Evolutionary conservation across 1,140 invertebrate genomes (phyloP), one percentile per base, ranked within the genome.

Genomic region (Drosophila pallidifrons): DNA sequence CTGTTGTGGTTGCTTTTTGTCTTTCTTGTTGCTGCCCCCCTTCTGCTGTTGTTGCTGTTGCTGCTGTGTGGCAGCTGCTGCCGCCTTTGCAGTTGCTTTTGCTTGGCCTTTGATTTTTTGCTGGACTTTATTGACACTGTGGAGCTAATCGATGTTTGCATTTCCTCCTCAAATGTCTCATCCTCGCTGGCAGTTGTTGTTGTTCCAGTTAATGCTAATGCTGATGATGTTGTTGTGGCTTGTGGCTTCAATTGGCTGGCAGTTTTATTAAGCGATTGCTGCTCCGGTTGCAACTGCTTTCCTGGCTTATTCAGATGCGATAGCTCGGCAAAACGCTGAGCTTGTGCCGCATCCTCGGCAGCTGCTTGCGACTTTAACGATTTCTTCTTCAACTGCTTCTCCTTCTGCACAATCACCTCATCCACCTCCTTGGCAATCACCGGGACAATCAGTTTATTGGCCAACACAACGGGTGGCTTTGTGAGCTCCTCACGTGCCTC

Each of bases 301-400:
- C 16, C 28, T 2, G 83, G 83, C 71, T 87, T 87, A 58, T 89
- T 89, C 1, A 91, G 73, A 63, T 79, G 77, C 16, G 74, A 88
- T 1, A 83, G 49, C 47, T 90, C 71, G 5, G 77, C 81, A 55
- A 85, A 91, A 25, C 75, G 79, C n/a, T 70, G 41, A 6, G 72
- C 74, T 13, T 82, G 86, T 6, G 79, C 74, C 16, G 71, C 76
- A 69, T 89, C 75, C 68, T 82, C 80, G 7, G 73, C 74, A 5
- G 74, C 76, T 20, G 78, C 69, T 91, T 93, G 92, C 15, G 94
- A 94, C 91, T 93, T 75, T 71, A 93, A 74, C 79, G 93, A 77
- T 2, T 80, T 76, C 32, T 59, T 38, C n/a, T 64, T 65, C 11
- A 45, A 88, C 6, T 72, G 57, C 43, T 54, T 89, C 87, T 93